Base-by-base conservation (phyloP, 1,140 invertebrate genomes). In the Temnothorax curvispinosus region DNA sequence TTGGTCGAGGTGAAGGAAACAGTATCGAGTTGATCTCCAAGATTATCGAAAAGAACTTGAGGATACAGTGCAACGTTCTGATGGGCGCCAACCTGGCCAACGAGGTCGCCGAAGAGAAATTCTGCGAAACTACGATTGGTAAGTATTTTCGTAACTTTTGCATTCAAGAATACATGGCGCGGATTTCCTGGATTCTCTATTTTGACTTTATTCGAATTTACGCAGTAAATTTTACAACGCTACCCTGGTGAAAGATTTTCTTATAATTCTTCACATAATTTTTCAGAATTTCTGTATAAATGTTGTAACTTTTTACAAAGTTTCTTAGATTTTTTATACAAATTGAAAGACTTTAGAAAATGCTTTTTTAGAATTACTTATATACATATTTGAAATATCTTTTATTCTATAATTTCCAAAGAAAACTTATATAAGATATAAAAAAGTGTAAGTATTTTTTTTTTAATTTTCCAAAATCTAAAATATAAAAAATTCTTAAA, bases 111-210 rank as follows among this genome's bases (percentile, higher is more conserved):
- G 96, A 96, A 82, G 98, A 97, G 91, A 97, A 98, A 90, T 98
- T 98, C 91, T 98, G 98, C 95, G 98, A 98, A 95, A 98, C 98
- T 0, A 98, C 98, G 2, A 98, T 98, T 89, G 98, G 97, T 97
- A 95, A 93, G 38, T 85, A 58, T 67, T 18, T 85, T 65, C 7
- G 9, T 64, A 41, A 71, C 6, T 67, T 67, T 54, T 6, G 15
- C 18, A 1, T 72, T 56, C 41, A 58, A 54, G 38, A 65, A 69
- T 54, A 69, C n/a, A 82, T 35, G 15, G 3, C 3, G 21, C 7
- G 41, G 41, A n/a, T 8, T 56, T 56, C 21, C n/a, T 56, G 54
- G 0, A 56, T n/a, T 9, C 2, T 54, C 52, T 54, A 54, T 9
- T 44, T 44, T 44, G 8, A 44, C 41, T 44, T 44, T 44, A 44